phyloP scores from a whole-genome alignment of 1,140 invertebrate species.

The Bombus terrestris region DNA sequence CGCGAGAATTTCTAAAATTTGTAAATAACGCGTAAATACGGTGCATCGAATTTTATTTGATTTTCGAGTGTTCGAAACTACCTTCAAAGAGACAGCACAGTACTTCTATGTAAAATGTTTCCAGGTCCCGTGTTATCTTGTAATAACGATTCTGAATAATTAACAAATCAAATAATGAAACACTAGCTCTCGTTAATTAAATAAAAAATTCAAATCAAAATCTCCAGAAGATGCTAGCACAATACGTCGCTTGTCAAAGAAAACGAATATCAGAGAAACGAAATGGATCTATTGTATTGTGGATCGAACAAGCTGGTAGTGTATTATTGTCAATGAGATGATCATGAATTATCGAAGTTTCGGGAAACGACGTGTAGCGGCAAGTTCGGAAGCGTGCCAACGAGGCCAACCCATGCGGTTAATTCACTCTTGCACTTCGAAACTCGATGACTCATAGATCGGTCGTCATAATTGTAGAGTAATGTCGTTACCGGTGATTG shows the following conservation, averaged over 20 bases:
- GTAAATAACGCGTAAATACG: background rate
- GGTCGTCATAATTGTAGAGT: slow-evolving; percentile 63
- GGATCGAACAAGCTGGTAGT: slow-evolving; percentile 20
- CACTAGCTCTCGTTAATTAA: background rate
- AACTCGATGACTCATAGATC: slow-evolving; percentile 64
- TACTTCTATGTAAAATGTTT: background rate
- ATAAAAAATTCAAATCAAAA: background rate
- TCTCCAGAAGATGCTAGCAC: background rate
- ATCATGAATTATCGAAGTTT: slow-evolving; percentile 60
- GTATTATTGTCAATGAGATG: slow-evolving; percentile 52
- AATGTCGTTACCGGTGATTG: slow-evolving; percentile 58
- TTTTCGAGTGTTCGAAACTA: background rate
- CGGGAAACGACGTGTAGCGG: slow-evolving; percentile 14
- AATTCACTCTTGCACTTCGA: slow-evolving; percentile 65
- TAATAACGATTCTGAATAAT: too few species aligned
- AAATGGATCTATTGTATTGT: background rate
- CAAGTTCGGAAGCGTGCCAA: slow-evolving; percentile 59
- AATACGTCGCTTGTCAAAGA: too few species aligned
- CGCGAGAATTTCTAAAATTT: background rate
- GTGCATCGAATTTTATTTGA: background rate
- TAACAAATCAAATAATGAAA: background rate
- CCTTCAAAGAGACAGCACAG: background rate
- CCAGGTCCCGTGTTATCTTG: too few species aligned
- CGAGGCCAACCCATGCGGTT: slow-evolving; percentile 59
- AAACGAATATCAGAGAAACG: background rate